Evolutionary conservation across 2,888 invertebrate genomes (phyloP).

Genomic region (Sarcophaga subvicina): DNA sequence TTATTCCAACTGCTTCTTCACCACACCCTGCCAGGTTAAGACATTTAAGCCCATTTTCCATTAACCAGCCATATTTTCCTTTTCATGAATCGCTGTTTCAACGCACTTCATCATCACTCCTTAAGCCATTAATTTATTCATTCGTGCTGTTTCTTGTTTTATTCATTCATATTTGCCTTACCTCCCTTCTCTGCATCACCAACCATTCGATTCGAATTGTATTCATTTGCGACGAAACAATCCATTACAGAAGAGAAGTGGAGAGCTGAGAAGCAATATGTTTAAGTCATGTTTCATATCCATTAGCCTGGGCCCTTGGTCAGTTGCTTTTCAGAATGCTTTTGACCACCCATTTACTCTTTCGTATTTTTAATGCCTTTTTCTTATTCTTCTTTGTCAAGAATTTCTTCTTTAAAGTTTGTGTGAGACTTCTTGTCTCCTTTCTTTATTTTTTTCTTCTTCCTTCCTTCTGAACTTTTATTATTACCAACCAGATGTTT

Average conservation of each 20-base stretch:
- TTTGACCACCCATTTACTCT: conserved; percentile 26
- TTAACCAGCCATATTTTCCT: not conserved
- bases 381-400: not conserved
- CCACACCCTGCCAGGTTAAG: not conserved
- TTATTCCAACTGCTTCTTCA: no score
- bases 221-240: not conserved
- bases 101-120: conserved; percentile 35
- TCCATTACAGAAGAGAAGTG: no score
- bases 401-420: not conserved
- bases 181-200: not conserved
- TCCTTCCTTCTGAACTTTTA: not conserved
- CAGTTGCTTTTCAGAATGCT: not conserved
- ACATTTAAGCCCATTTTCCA: not conserved
- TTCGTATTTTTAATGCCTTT: not conserved
- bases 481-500: no score
- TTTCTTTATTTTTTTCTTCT: not conserved
- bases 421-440: not conserved
- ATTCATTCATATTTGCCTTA: conserved; percentile 22
- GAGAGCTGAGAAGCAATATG: not conserved
- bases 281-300: not conserved
- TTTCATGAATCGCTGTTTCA: no score
- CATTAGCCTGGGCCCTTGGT: not conserved
- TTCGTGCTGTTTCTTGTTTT: not conserved
- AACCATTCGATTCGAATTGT: not conserved
- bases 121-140: conserved; percentile 59